Evolutionary conservation across 2,797 vertebrate genomes (phyloP).

Genomic region (Lacerta agilis): DNA sequence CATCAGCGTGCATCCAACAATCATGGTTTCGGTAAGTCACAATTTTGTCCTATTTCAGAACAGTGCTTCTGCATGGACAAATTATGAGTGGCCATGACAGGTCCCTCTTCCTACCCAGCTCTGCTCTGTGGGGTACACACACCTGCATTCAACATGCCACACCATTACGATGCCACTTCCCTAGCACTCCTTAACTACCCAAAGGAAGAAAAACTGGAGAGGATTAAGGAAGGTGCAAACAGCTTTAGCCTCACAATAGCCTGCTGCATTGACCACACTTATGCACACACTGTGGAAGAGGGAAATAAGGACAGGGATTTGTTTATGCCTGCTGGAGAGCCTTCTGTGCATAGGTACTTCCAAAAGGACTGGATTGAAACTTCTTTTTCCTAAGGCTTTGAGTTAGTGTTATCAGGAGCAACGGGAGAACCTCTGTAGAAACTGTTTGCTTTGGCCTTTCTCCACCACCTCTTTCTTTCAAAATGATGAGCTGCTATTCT

Average conservation of each 20-base stretch:
- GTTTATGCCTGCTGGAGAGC: not conserved
- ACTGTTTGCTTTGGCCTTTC: constrained; percentile 1
- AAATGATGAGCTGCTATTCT: not conserved
- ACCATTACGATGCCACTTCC: not conserved
- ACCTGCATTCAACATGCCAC: not conserved
- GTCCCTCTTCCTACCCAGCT: too few relatives aligned
- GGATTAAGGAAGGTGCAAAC: not conserved
- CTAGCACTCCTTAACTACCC: not conserved
- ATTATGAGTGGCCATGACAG: not conserved
- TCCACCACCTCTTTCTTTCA: constrained; percentile 4
- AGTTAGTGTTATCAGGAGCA: constrained; percentile 25
- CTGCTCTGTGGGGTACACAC: not conserved
- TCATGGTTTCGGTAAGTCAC: not conserved
- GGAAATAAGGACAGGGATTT: not conserved
- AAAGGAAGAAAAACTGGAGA: not conserved
- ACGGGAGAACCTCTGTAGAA: not conserved
- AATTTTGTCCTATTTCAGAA: not conserved
- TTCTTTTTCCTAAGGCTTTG: not conserved
- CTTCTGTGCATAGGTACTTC: not conserved
- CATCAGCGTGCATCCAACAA: not conserved
- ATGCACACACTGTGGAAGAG: not conserved
- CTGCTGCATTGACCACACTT: too few relatives aligned
- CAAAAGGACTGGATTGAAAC: not conserved
- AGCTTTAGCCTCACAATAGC: not conserved
- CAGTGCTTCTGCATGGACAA: too few relatives aligned